Percentiles rank a stretch among this genome's conserved stretches.
These are phyloP conservation scores for Avahi laniger DNA, from an alignment of 2,797 vertebrate species.

Conservation along the genomic window DNA sequence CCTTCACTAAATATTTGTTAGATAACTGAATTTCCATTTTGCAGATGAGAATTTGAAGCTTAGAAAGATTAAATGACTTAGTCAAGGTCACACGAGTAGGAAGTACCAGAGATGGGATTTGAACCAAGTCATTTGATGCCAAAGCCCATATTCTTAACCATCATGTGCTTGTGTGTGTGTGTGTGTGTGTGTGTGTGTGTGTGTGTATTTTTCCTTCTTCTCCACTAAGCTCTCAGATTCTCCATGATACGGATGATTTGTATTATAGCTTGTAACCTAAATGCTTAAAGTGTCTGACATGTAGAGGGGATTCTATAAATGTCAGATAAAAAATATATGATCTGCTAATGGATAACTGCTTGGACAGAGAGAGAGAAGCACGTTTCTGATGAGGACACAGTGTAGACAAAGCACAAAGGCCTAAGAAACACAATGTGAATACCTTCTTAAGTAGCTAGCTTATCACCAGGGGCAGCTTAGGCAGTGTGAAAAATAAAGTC, in stretches of 20 bases:
- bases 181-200: not conserved
- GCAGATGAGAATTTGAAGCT: not conserved
- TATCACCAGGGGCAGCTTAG: not conserved
- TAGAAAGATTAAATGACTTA: not conserved
- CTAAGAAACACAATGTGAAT: not conserved
- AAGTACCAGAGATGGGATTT: not conserved
- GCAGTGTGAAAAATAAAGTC: not conserved
- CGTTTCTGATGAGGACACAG: not conserved
- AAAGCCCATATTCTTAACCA: not conserved
- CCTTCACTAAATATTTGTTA: not conserved
- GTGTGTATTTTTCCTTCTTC: not conserved
- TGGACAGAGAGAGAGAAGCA: not conserved
- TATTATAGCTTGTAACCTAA: conserved; percentile 19
- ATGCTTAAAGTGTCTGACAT: not conserved
- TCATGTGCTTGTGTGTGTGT: rapidly evolving
- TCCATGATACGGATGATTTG: not conserved
- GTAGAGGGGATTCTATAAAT: not conserved
- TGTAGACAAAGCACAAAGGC: not conserved
- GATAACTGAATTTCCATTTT: not conserved
- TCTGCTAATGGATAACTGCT: not conserved
- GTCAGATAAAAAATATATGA: not conserved
- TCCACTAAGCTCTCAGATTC: not conserved
- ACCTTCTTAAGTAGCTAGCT: not conserved
- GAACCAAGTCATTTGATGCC: not conserved
- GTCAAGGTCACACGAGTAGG: not conserved